Evolutionary conservation across 2,888 invertebrate genomes (phyloP), one percentile per base, ranked within the genome.

Genomic region (Cataglyphis livida): DNA sequence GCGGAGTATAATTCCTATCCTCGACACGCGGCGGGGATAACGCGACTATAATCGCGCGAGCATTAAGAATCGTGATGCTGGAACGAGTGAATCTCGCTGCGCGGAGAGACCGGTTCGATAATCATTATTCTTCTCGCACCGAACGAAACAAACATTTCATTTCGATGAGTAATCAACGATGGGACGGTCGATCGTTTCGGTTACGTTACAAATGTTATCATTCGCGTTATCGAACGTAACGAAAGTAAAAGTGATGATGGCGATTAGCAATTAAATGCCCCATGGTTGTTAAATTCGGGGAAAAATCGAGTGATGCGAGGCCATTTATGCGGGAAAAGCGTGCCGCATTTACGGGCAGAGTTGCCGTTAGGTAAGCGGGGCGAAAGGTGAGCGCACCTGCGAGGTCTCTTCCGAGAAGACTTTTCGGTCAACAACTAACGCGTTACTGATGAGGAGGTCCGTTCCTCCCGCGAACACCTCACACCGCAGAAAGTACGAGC

Each of bases 391-490:
- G n/a, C 21, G 81, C 89, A 89, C 70, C 89, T 89, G 89, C 89
- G 64, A 15, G 51, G 4, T 48, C 51, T 41, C 44, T 68, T 25
- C 75, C 68, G 61, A 64, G 61, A 59, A 75, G 65, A 54, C 21
- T 81, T 74, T 79, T 73, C 81, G 83, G 75, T 84, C 82, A 12
- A 73, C 64, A 83, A 88, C 87, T 85, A 87, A 90, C 85, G 88
- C 87, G 66, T 85, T 75, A 74, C 73, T 89, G 85, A 89, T 85
- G 85, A 76, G 51, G n/a, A 25, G 32, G 38, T 38, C 73, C 73
- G 66, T 82, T 21, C 25, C 32, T 35, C 32, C 32, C 6, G 41
- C 71, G 65, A 78, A 64, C 32, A 28, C 44, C 41, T 44, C 44
- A 48, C 44, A 48, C 61, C 48, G 64, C 51, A 51, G 51, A n/a